These are phyloP conservation scores for Cremastinae sp. DNA, from an alignment of 2,888 invertebrate genomes.

Conservation along the genomic window DNA sequence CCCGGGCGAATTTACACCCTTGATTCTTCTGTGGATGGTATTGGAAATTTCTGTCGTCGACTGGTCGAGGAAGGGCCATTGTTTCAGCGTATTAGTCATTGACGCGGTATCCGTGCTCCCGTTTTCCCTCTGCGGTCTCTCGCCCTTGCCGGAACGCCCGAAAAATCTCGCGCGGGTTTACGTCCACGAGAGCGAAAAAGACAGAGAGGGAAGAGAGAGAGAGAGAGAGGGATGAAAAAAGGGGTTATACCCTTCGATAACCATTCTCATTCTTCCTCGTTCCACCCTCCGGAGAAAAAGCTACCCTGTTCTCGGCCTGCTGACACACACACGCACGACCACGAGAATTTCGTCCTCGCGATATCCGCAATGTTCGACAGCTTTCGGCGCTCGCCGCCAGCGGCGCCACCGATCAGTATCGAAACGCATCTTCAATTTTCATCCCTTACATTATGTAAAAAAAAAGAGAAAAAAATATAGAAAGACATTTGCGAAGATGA, in stretches of 20 bases:
- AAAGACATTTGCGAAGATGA: no score
- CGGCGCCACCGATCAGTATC: conserved; percentile 74
- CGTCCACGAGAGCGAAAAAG: conserved; percentile 3
- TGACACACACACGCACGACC: conserved; percentile 24
- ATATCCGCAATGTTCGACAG: conserved; percentile 49
- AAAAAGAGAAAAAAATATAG: no score
- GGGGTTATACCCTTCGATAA: conserved; percentile 59
- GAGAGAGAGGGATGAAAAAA: conserved; percentile 14
- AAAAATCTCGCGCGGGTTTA: conserved; percentile 33
- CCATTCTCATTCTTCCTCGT: conserved; percentile 57
- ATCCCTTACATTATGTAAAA: no score
- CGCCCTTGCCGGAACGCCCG: conserved; percentile 55
- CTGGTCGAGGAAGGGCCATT: conserved; percentile 78
- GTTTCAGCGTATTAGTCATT: conserved; percentile 80
- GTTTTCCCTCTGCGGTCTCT: conserved; percentile 53
- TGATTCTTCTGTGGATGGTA: conserved; percentile 23
- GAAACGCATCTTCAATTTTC: conserved; percentile 39
- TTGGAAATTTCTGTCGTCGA: conserved; percentile 37
- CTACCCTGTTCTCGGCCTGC: conserved; percentile 48
- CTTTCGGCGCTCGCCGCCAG: conserved; percentile 72
- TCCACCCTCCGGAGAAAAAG: conserved; percentile 50
- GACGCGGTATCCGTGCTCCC: conserved; percentile 76
- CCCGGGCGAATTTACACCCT: conserved; percentile 21
- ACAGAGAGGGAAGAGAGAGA: conserved; percentile 20
- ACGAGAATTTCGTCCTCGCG: conserved; percentile 49